phyloP scores from a whole-genome alignment of 2,888 invertebrate species.

The Eurois occulta region DNA sequence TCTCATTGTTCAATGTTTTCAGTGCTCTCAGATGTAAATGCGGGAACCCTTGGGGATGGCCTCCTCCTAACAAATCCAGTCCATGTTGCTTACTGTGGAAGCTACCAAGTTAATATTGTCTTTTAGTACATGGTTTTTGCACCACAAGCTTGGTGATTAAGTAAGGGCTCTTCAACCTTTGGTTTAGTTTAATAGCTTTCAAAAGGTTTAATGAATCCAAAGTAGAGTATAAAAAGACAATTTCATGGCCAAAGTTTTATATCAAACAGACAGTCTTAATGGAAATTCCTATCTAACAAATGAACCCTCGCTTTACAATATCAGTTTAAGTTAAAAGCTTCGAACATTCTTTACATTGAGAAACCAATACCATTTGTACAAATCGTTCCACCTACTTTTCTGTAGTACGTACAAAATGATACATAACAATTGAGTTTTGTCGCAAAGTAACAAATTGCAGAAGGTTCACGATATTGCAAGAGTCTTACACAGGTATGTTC shows the following conservation, averaged over 20 bases:
- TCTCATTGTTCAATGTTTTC: not conserved
- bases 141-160: not conserved
- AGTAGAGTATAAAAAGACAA: conserved; percentile 9
- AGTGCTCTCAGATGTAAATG: not conserved
- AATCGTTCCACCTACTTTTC: conserved; percentile 30
- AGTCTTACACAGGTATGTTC: not conserved
- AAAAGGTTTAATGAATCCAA: conserved; percentile 5
- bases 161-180: not conserved
- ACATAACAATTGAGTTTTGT: conserved; percentile 22
- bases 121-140: not conserved
- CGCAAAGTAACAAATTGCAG: not conserved
- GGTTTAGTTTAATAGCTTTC: not conserved
- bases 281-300: conserved; percentile 31
- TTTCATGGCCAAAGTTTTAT: conserved; percentile 17
- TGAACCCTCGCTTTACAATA: conserved; percentile 34
- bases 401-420: conserved; percentile 21
- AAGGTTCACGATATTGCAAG: not conserved
- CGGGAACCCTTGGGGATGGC: not conserved
- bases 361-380: conserved; percentile 50
- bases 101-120: not conserved
- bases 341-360: conserved; percentile 22
- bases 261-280: conserved; percentile 14
- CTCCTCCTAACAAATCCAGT: not conserved
- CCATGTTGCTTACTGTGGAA: not conserved
- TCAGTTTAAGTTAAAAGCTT: conserved; percentile 43